Base-by-base conservation (phyloP, 2,113 vertebrate genomes). In the Nerophis ophidion region DNA sequence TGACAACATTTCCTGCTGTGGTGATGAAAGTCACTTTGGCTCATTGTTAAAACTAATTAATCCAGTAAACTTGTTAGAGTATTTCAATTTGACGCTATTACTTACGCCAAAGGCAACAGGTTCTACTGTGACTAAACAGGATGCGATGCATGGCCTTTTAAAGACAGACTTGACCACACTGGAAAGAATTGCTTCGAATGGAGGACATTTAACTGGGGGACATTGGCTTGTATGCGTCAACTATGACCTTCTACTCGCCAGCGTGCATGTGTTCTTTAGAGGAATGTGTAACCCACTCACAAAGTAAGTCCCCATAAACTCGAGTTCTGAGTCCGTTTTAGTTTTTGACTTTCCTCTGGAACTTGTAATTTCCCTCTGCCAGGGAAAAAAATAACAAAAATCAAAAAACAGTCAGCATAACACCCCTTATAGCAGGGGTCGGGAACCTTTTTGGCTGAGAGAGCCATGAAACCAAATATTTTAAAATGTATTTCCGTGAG, bases 351-450 rank as follows among this genome's bases (percentile, higher is more conserved):
- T 66, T 83, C 80, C 75, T 77, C 84, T 71, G 76, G 84, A 86
- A 81, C 76, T 80, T 74, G 71, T 82, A 88, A 89, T 90, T 89
- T 88, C 70, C 76, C 83, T 60, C 70, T 77, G 85, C 72, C 63
- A 58, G 70, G 61, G 71, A 14, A 56, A 84, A 88, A 89, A 87
- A 77, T 89, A 89, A 89, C 86, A 90, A 26, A 26, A 26, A 26
- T 26, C 2, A 87, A 87, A 89, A 89, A 84, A 79, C 72, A 86
- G 81, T 84, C 81, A 87, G 82, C 81, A 82, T 75, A 86, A 88
- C 71, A 60, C 68, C 42, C 74, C 86, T 79, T 84, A n/a, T n/a
- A n/a, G n/a, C n/a, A n/a, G n/a, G n/a, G n/a, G n/a, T n/a, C n/a
- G n/a, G n/a, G n/a, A n/a, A n/a, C n/a, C n/a, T n/a, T n/a, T n/a